phyloP scores from a whole-genome alignment of 2,113 vertebrate species.

The Nothoprocta perdicaria region DNA sequence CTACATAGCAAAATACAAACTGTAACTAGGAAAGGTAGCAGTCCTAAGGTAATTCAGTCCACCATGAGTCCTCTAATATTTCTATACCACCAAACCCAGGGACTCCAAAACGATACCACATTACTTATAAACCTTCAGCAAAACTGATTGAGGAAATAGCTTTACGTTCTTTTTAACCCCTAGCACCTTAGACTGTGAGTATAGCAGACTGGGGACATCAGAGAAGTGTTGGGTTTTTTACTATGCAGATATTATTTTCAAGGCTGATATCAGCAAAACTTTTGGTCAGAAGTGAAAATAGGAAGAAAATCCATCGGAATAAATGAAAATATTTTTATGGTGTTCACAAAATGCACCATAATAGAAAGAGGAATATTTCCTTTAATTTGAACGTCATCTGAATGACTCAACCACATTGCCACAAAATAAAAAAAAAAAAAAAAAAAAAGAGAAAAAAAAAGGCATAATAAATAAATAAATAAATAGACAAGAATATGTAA shows the following conservation, averaged over 20 bases:
- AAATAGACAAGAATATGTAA: constrained; percentile 59
- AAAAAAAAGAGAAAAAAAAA: too few species aligned
- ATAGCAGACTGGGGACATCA: constrained; percentile 28
- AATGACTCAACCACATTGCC: constrained; percentile 52
- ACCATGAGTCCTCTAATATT: constrained; percentile 53
- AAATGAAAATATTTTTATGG: constrained; percentile 48
- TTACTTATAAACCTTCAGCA: constrained; percentile 33
- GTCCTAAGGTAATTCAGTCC: constrained; percentile 62
- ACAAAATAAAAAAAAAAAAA: constrained; percentile 23
- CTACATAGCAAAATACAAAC: constrained; percentile 76
- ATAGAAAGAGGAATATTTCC: constrained; percentile 66
- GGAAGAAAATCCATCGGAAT: constrained; percentile 22
- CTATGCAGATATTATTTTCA: neutral
- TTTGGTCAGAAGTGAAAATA: constrained; percentile 31
- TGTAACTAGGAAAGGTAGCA: constrained; percentile 72
- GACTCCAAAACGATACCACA: constrained; percentile 51
- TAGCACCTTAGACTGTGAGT: constrained; percentile 38
- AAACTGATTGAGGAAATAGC: constrained; percentile 34
- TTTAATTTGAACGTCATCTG: constrained; percentile 42
- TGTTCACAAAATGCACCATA: constrained; percentile 62
- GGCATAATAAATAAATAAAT: constrained; percentile 70
- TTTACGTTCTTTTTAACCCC: constrained; percentile 27
- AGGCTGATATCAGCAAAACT: constrained; percentile 31
- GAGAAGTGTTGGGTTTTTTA: neutral
- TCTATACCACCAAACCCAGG: constrained; percentile 59